A percentile compares a stretch with the other conserved stretches of the same genome.
phyloP scores from a whole-genome alignment of 2,113 vertebrate genomes.

The chimpanzee (Pan troglodytes) region NHGRI_mPanTro3-v2.1_pri NC_086016.1:38008001-38008500 shows the following conservation, averaged over 20 bases:
- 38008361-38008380: background rate
- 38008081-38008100: background rate
- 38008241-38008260: background rate
- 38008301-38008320: constrained; percentile 18
- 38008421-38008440: background rate
- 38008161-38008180: background rate
- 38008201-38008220: background rate
- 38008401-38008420: background rate
- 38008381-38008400: background rate
- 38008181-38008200: background rate
- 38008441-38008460: too few relatives aligned
- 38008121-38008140: background rate
- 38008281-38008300: background rate
- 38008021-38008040: too few relatives aligned
- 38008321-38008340: background rate
- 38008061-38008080: too few relatives aligned
- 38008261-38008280: background rate
- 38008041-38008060: too few relatives aligned
- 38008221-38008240: background rate
- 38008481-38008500: too few relatives aligned
- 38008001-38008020: too few relatives aligned
- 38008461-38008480: too few relatives aligned
- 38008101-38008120: background rate
- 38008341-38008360: background rate
- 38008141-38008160: background rate